Conservation (phyloP, 2,797 vertebrate genomes). For the Glyptemys insculpta region DNA sequence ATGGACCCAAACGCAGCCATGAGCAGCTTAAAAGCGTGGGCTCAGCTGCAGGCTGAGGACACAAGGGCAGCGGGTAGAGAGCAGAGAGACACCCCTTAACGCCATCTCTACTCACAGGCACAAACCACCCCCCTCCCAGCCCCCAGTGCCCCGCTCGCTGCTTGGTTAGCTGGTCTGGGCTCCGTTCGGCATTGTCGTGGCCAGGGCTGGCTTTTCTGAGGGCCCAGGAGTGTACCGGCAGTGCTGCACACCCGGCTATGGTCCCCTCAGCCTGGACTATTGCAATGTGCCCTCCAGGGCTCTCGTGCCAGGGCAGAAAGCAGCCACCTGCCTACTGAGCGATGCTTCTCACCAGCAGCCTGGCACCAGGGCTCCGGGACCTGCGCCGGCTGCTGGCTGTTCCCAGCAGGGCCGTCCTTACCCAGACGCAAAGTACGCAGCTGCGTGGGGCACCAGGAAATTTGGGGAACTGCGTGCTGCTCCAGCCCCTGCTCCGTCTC, state of each 20-base stretch:
- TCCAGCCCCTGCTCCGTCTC: too few species aligned
- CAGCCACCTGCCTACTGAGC: background rate
- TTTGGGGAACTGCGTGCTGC: too few species aligned
- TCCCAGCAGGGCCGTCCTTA: too few species aligned
- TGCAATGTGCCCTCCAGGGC: too few species aligned
- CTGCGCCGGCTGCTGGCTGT: background rate
- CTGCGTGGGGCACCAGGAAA: too few species aligned
- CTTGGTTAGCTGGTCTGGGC: background rate
- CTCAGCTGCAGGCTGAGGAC: background rate
- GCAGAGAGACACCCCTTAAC: too few species aligned
- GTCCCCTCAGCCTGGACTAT: background rate
- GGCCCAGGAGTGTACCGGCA: background rate
- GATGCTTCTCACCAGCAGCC: background rate
- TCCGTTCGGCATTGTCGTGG: background rate
- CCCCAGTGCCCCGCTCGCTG: background rate
- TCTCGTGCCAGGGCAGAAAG: too few species aligned
- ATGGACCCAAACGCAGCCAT: background rate
- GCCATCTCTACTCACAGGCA: background rate
- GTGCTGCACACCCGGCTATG: background rate
- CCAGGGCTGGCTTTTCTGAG: background rate
- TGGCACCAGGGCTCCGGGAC: background rate
- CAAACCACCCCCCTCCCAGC: too few species aligned
- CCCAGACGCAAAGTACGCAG: too few species aligned
- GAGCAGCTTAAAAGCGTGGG: background rate
- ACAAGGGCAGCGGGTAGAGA: too few species aligned